Evolutionary conservation across 1,140 invertebrate species (phyloP), one percentile per base, ranked within the genome.

Genomic region (Drosophila bocqueti): DNA sequence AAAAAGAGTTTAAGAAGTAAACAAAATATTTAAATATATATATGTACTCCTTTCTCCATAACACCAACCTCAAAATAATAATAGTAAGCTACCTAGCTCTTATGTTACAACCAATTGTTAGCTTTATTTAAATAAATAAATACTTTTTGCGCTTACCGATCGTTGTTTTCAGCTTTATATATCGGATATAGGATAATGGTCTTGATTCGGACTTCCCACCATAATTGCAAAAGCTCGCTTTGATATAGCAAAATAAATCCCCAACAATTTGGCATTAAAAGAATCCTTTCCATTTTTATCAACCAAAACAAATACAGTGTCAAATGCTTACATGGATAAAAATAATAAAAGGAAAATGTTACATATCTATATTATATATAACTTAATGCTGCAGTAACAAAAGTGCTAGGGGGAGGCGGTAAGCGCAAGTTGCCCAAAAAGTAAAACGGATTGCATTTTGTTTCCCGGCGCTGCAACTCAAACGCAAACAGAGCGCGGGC

Each of bases 391-490:
- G 52, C 69, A 59, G 66, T 47, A 60, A 73, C 54, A 73, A 60
- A 74, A 26, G 38, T 13, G 15, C 38, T 34, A 9, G 10, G 10
- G 36, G 16, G 7, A 10, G 50, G n/a, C 31, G 5, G 15, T 3
- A 6, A 13, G 34, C 11, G 26, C n/a, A n/a, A 16, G n/a, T 38
- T 24, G 34, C 18, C 54, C 54, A 24, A 24, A 47, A 71, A 58
- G 16, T 59, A 42, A 49, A 76, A 76, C 54, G 63, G 67, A 76
- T 54, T 76, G 62, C 62, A 59, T 76, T 76, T 76, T 76, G 71
- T 76, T 76, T 77, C 29, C 55, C 21, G 61, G 10, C 16, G 21
- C 36, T 57, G 54, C 42, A 62, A 31, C 75, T 61, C 65, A 66
- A 83, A 72, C 69, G 63, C 71, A 74, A 74, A 52, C 64, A 75